Evolutionary conservation across 1,140 invertebrate species (phyloP).

Genomic region (Dryas iulia): DNA sequence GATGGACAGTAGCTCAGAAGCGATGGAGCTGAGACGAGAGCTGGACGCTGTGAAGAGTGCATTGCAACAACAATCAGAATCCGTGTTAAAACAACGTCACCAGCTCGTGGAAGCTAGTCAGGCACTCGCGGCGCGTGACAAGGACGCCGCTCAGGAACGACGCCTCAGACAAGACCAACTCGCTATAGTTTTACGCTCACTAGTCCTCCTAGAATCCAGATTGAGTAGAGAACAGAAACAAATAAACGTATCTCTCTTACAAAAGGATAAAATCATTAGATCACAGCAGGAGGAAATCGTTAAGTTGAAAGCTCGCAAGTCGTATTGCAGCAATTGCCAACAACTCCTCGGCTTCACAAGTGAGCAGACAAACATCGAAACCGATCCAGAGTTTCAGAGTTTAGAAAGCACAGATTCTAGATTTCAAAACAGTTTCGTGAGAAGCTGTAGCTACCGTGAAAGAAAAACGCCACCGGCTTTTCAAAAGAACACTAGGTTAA

Average conservation of each 20-base stretch:
- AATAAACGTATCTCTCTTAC: constrained; percentile 84
- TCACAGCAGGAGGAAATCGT: constrained; percentile 86
- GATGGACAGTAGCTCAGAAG: constrained; percentile 82
- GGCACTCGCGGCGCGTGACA: constrained; percentile 82
- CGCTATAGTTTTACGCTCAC: constrained; percentile 84
- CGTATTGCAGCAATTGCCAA: constrained; percentile 82
- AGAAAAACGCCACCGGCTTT: constrained; percentile 77
- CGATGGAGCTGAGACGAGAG: constrained; percentile 78
- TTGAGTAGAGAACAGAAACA: constrained; percentile 87
- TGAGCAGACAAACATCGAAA: constrained; percentile 79
- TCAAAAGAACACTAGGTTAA: constrained; percentile 78
- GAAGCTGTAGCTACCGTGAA: constrained; percentile 81
- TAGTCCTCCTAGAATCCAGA: constrained; percentile 86
- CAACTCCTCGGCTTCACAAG: constrained; percentile 79
- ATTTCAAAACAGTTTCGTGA: constrained; percentile 77
- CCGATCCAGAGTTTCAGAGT: constrained; percentile 80
- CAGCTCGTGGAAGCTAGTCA: constrained; percentile 81
- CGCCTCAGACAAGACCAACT: constrained; percentile 84
- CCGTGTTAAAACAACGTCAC: constrained; percentile 81
- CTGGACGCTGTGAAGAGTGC: constrained; percentile 83
- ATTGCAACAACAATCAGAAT: constrained; percentile 82
- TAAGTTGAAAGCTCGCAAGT: constrained; percentile 79
- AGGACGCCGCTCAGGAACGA: constrained; percentile 82
- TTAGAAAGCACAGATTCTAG: constrained; percentile 81
- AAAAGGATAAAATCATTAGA: constrained; percentile 86